Percentiles rank a stretch among this genome's conserved stretches.
These are phyloP conservation scores for Theonella swinhoei DNA, from an alignment of 37 sponge, comb jelly and placozoan genomes.

Conservation along the genomic window DNA sequence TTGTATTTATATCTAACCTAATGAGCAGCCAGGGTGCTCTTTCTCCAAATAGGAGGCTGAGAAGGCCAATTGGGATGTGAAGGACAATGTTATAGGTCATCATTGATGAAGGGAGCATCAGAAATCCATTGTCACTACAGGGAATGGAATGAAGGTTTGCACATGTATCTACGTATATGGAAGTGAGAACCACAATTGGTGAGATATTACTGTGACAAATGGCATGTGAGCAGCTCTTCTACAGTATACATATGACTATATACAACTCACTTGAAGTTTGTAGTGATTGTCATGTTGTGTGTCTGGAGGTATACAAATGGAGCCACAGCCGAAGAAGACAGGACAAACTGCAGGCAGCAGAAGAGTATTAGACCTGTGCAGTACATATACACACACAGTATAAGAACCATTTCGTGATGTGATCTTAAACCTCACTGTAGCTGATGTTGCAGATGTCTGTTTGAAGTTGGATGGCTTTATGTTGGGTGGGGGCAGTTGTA, in stretches of 20 bases:
- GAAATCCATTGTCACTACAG: too few species aligned
- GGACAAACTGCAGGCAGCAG: conserved; percentile 42
- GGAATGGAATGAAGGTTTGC: background rate
- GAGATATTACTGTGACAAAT: too few species aligned
- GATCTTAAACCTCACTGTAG: conserved; percentile 36
- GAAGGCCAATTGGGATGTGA: conserved; percentile 12
- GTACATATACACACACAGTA: too few species aligned
- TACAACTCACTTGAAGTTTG: conserved; percentile 64
- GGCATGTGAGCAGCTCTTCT: too few species aligned
- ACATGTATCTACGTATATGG: too few species aligned
- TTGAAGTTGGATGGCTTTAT: conserved; percentile 36
- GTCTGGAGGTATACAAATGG: conserved; percentile 72
- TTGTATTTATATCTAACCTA: too few species aligned
- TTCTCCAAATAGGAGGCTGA: background rate
- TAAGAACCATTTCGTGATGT: too few species aligned
- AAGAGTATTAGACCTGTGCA: too few species aligned
- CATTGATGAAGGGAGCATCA: conserved; percentile 62
- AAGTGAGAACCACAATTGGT: too few species aligned
- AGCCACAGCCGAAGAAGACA: conserved; percentile 58
- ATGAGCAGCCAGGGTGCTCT: conserved; percentile 15
- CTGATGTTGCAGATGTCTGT: background rate
- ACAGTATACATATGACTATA: background rate
- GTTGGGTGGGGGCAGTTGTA: conserved; percentile 32
- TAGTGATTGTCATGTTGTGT: conserved; percentile 19
- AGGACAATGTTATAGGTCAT: conserved; percentile 8